phyloP scores from a whole-genome alignment of 37 sponge, comb jelly and placozoan species.

The Aplysina aerophoba region DNA sequence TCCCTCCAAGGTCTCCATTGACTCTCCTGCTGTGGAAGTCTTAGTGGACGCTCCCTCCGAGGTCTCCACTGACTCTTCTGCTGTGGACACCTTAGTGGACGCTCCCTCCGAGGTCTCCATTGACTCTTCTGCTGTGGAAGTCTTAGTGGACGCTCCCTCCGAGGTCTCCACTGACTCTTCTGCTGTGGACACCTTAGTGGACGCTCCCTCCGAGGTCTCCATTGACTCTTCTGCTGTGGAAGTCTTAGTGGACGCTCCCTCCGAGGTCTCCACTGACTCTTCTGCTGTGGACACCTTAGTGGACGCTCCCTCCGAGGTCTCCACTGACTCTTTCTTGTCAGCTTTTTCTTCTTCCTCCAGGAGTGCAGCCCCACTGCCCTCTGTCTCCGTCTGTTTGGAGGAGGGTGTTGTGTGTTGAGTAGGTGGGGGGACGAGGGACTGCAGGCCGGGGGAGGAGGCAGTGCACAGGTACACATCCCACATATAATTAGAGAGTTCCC shows the following conservation, averaged over 20 bases:
- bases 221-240: not conserved
- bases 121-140: not conserved
- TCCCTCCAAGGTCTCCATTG: no score
- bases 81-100: not conserved
- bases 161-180: slow-evolving; percentile 4
- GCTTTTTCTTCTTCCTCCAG: no score
- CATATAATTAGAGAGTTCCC: no score
- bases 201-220: not conserved
- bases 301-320: not conserved
- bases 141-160: not conserved
- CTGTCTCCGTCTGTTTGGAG: no score
- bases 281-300: not conserved
- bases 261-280: not conserved
- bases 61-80: not conserved
- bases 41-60: not conserved
- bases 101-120: not conserved
- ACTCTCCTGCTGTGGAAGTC: no score
- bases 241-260: not conserved
- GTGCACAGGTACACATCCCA: no score
- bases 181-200: no score
- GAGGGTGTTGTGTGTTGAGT: no score
- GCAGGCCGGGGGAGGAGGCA: no score
- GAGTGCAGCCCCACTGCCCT: no score
- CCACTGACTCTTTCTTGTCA: not conserved
- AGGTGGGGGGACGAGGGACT: no score